phyloP scores from a whole-genome alignment of 2,888 invertebrate genomes.

The Torymus tubicola region DNA sequence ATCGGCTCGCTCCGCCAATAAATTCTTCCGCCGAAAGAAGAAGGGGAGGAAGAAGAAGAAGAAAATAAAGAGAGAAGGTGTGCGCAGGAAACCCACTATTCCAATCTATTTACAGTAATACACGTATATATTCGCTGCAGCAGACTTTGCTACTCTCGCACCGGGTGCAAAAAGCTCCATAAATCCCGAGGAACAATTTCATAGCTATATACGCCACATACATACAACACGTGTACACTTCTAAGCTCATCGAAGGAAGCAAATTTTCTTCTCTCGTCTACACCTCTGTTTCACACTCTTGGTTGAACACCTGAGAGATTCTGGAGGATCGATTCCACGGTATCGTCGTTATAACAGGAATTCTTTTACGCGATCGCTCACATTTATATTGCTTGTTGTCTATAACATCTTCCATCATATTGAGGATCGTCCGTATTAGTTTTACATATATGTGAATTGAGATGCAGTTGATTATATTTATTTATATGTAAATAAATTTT shows the following conservation, averaged over 20 bases:
- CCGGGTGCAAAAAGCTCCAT: constrained; percentile 36
- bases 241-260: constrained; percentile 22
- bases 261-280: constrained; percentile 47
- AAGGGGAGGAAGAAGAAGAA: neutral
- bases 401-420: too few species aligned
- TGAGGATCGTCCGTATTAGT: too few species aligned
- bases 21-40: constrained; percentile 2
- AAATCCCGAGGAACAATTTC: constrained; percentile 45
- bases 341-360: too few species aligned
- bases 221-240: neutral
- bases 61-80: neutral
- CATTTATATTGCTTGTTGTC: too few species aligned
- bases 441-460: too few species aligned
- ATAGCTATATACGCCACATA: neutral
- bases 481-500: too few species aligned
- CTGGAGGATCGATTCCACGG: too few species aligned
- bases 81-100: neutral
- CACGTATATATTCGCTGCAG: neutral
- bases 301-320: too few species aligned
- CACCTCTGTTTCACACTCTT: constrained; percentile 44
- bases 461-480: too few species aligned
- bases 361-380: too few species aligned
- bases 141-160: neutral
- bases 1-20: neutral
- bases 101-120: constrained; percentile 46